Percentiles rank a stretch among this genome's conserved stretches.
Evolutionary conservation across 23 tunicate species (phyloP).

Genomic region (Styela clava): DNA sequence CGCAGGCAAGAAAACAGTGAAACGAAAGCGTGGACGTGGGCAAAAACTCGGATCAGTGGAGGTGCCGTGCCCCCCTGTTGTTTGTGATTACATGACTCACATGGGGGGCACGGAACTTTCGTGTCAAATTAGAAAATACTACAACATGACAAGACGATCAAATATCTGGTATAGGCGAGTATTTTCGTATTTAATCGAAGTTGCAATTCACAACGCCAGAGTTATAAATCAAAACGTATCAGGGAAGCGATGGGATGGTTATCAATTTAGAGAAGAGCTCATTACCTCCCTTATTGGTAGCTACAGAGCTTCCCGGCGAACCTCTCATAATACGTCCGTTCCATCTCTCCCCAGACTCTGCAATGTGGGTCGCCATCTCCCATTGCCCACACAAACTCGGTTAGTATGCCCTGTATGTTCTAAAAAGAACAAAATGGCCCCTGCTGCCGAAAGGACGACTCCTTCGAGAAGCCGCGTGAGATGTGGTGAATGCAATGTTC

Average conservation of each 20-base stretch:
- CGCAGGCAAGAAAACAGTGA: no score
- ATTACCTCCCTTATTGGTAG: neutral
- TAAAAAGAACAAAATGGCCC: no score
- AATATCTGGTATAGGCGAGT: neutral
- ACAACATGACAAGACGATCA: neutral
- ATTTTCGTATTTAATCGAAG: neutral
- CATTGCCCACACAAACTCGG: no score
- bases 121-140: neutral
- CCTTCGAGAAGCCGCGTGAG: no score
- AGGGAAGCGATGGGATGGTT: neutral
- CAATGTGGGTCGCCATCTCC: no score
- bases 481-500: no score
- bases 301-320: no score
- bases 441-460: no score
- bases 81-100: neutral
- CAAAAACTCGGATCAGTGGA: neutral
- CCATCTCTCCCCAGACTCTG: no score
- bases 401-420: no score
- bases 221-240: neutral
- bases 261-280: neutral
- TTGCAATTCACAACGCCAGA: neutral
- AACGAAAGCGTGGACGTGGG: neutral
- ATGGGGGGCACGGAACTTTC: neutral
- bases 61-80: neutral
- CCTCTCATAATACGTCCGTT: no score